phyloP scores from a whole-genome alignment of 2,113 vertebrate species.

The Hucho hucho region DNA sequence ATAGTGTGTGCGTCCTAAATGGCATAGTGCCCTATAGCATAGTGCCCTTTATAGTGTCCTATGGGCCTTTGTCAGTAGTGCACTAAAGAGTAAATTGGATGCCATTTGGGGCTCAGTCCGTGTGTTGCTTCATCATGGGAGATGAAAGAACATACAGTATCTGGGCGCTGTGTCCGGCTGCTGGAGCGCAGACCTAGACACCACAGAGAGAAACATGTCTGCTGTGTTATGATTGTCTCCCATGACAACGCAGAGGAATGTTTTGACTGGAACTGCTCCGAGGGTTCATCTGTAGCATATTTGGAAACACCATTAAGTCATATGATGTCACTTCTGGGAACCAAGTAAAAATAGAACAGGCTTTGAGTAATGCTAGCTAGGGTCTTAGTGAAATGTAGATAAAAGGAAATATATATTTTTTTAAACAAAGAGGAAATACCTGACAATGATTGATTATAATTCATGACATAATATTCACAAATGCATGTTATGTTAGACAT shows the following conservation, averaged over 20 bases:
- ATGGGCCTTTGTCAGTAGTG: too few relatives aligned
- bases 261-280: slow-evolving; percentile 14
- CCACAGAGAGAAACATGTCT: slow-evolving; percentile 12
- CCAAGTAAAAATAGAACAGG: slow-evolving; percentile 1
- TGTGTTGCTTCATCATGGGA: slow-evolving; percentile 41
- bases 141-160: slow-evolving; percentile 14
- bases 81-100: too few relatives aligned
- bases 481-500: too few relatives aligned
- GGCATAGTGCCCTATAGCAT: too few relatives aligned
- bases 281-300: neutral
- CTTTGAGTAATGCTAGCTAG: neutral
- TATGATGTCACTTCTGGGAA: slow-evolving; percentile 26
- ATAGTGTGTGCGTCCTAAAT: neutral
- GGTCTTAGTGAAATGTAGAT: neutral
- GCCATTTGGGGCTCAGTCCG: slow-evolving; percentile 1
- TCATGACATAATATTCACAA: neutral
- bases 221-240: slow-evolving; percentile 37
- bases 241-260: slow-evolving; percentile 21
- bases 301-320: neutral
- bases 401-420: too few relatives aligned
- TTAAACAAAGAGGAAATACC: neutral
- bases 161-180: neutral
- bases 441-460: too few relatives aligned
- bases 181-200: slow-evolving; percentile 13
- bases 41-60: too few relatives aligned